Base-by-base conservation (phyloP, 2,113 vertebrate genomes). In the Benitochromis conjunctus region DNA sequence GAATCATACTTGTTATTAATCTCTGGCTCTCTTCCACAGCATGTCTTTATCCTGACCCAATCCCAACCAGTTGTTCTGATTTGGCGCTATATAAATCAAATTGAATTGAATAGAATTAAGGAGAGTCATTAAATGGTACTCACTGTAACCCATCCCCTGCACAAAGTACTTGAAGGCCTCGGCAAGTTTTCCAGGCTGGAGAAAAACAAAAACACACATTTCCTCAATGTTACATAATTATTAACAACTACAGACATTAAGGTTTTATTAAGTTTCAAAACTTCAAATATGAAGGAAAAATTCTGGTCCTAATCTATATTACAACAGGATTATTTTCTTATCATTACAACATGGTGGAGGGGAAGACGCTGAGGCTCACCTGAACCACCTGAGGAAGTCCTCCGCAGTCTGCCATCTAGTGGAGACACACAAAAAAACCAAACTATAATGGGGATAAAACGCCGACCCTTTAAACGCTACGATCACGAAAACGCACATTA, bases 331-430 rank as follows among this genome's bases (percentile, higher is more conserved):
- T n/a, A n/a, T 53, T 53, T 53, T 34, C 71, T 34, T 31, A 9
- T 29, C 18, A 48, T 34, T 51, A 31, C 10, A 7, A 48, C 38
- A 71, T 1, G 38, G 1, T 24, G 66, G 41, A 2, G 62, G 62
- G 24, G 24, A 48, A 48, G 66, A 14, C 29, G 8, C 19, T n/a
- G 26, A 53, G 26, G 88, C 88, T 86, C 95, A 99, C 98, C 97
- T 99, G 98, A 78, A 99, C 97, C 56, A 98, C 97, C 93, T 99
- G 98, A 31, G 98, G 98, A 74, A 99, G 96, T 24, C 98, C 98
- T 29, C 98, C 98, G 4, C 98, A 99, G 95, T 99, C 98, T 0
- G 98, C 97, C 98, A 99, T 99, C 98, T 99, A 92, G 85, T 94
- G 95, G 78, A 89, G 54, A 85, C 89, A 86, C 24, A 88, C 2